Evolutionary conservation across 1,140 invertebrate species (phyloP).

Genomic region (Holcopasites calliopsidis): DNA sequence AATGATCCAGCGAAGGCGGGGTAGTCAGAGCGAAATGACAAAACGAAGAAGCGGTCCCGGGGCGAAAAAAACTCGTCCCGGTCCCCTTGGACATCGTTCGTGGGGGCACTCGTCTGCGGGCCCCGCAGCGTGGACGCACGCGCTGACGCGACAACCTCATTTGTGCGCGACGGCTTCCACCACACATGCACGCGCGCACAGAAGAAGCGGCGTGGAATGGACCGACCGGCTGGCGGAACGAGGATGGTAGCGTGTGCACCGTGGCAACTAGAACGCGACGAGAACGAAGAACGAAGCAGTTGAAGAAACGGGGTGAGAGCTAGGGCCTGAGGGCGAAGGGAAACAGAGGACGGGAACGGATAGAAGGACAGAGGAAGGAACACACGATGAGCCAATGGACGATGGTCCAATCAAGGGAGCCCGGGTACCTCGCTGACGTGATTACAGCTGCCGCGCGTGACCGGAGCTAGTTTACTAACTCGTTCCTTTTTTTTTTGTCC

Average conservation of each 20-base stretch:
- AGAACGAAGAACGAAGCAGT: background rate
- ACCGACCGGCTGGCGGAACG: slow-evolving; percentile 45
- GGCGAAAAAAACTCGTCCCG: slow-evolving; percentile 68
- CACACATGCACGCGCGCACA: slow-evolving; percentile 24
- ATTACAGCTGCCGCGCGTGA: slow-evolving; percentile 76
- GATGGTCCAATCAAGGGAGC: slow-evolving; percentile 70
- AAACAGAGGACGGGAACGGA: slow-evolving; percentile 27
- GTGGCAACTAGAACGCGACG: slow-evolving; percentile 14
- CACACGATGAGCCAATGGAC: slow-evolving; percentile 59
- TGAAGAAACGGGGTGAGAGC: slow-evolving; percentile 26
- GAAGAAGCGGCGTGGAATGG: background rate
- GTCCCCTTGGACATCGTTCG: slow-evolving; percentile 61
- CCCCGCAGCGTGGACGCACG: slow-evolving; percentile 65
- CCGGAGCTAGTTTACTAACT: slow-evolving; percentile 68
- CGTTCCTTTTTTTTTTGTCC: slow-evolving; percentile 46
- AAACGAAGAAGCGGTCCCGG: slow-evolving; percentile 52
- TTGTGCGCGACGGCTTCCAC: slow-evolving; percentile 75
- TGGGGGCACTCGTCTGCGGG: slow-evolving; percentile 18
- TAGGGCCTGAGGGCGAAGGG: background rate
- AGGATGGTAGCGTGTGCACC: background rate
- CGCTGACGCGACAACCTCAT: slow-evolving; percentile 78
- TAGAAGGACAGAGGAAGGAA: slow-evolving; percentile 25
- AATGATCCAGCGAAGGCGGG: slow-evolving; percentile 38
- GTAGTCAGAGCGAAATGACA: slow-evolving; percentile 55
- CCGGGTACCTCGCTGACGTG: slow-evolving; percentile 71